Evolutionary conservation across 2,797 vertebrate genomes (phyloP).

Genomic region (Ataeniobius toweri): DNA sequence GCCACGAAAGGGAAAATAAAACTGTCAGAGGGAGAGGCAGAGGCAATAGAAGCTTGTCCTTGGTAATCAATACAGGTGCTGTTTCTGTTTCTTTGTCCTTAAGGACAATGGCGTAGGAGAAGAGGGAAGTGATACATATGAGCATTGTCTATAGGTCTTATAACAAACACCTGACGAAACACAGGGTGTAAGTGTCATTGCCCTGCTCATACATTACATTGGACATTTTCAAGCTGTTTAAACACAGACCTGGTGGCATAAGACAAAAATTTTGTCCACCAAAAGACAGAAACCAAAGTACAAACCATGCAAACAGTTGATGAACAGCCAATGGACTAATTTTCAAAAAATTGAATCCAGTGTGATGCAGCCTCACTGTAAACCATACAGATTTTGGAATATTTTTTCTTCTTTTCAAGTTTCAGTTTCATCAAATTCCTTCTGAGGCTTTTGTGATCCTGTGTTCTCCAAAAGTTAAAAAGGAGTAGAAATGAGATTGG

Average conservation of each 20-base stretch:
- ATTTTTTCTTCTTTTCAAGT: background rate
- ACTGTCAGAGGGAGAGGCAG: conserved; percentile 49
- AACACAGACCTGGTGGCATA: background rate
- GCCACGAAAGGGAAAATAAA: conserved; percentile 65
- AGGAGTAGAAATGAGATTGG: background rate
- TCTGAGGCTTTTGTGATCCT: background rate
- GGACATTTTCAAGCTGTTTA: background rate
- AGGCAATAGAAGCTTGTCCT: conserved; percentile 66
- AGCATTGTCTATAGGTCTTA: conserved; percentile 29
- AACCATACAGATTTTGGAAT: background rate
- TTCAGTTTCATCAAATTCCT: background rate
- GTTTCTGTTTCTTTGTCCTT: conserved; percentile 64
- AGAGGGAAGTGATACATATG: conserved; percentile 45
- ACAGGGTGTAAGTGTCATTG: background rate
- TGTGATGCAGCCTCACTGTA: background rate
- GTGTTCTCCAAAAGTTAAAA: no score
- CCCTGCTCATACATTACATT: background rate
- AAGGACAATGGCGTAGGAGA: conserved; percentile 66
- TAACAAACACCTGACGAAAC: conserved; percentile 20
- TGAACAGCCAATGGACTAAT: background rate
- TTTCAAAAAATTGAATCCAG: background rate
- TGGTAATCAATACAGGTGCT: conserved; percentile 69
- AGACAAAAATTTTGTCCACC: background rate
- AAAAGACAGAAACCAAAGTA: conserved; percentile 1
- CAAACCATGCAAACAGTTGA: background rate